Evolutionary conservation across 2,888 invertebrate genomes (phyloP), one percentile per base, ranked within the genome.

Genomic region (Habroteleia sp.): DNA sequence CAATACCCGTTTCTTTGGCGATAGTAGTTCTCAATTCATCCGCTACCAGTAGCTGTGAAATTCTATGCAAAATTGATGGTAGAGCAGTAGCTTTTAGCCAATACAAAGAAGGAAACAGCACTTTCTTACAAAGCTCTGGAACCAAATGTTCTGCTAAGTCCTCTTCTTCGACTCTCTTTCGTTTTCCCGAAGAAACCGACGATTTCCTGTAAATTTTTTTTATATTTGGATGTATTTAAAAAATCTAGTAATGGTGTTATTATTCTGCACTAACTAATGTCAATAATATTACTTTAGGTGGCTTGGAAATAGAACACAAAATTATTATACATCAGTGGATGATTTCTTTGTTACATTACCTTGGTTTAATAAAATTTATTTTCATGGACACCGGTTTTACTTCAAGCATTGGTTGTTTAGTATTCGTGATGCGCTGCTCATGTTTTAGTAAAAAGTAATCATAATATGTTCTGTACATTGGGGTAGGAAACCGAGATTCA

Each of bases 21-120:
- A 94, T 92, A 80, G 86, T 87, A 5, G 81, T 77, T 20, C 94
- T 90, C 0, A 97, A 89, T 82, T 96, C 94, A 78, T 95, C 93
- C 0, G 95, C 94, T 31, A 93, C 87, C 6, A 96, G 89, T 11
- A 97, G 88, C 85, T 93, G 92, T 42, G 91, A 85, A 0, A 93
- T 89, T 85, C 98, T 92, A 84, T 96, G 95, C 20, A 98, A 84
- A 63, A 97, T 92, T 11, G 95, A 94, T 0, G 99, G 98, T 62
- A 99, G 84, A 54, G 95, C 91, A 0, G 93, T 92, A 0, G 95
- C 94, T 88, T 98, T 97, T 13, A 95, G 90, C 96, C 97, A 98
- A 69, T 97, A 90, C 6, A 93, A 89, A 10, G 93, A 91, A 0
- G 95, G 94, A 84, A 92, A 95, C 0, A 91, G 90, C 75, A 93